Conservation (phyloP, 2,113 vertebrate genomes). For the Vicugna pacos region DNA sequence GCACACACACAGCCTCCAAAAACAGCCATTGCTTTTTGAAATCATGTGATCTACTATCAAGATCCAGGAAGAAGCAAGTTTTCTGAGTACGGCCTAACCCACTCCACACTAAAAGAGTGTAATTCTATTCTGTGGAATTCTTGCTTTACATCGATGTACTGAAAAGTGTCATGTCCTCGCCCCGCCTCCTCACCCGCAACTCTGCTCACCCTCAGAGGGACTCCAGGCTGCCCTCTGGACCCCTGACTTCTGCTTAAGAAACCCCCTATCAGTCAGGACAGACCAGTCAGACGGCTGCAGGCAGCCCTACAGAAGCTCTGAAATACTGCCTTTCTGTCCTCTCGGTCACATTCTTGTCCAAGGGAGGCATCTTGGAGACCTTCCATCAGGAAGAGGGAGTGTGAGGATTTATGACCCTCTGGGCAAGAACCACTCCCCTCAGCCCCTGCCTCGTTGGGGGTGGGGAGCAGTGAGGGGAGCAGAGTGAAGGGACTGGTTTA, state of each 20-base stretch:
- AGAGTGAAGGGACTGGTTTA: neutral
- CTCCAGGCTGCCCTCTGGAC: neutral
- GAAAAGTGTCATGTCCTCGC: neutral
- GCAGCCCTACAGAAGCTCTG: neutral
- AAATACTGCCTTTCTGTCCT: neutral
- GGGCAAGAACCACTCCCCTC: neutral
- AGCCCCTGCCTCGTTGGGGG: neutral
- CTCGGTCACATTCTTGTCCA: neutral
- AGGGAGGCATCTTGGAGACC: neutral
- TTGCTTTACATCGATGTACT: neutral
- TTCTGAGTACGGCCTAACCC: neutral
- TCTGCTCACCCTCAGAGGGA: neutral
- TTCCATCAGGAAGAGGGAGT: neutral
- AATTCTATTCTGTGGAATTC: neutral
- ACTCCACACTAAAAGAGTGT: neutral
- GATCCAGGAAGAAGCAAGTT: neutral
- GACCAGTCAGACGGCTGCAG: neutral
- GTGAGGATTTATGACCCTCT: neutral
- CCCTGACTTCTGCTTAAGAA: neutral
- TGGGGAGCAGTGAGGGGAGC: no score
- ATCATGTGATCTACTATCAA: neutral
- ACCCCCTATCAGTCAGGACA: neutral
- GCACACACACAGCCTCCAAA: neutral
- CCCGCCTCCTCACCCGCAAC: accelerated
- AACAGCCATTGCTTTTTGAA: neutral